Conservation (phyloP, 1,140 invertebrate species). For the Lanistes nyassanus region DNA sequence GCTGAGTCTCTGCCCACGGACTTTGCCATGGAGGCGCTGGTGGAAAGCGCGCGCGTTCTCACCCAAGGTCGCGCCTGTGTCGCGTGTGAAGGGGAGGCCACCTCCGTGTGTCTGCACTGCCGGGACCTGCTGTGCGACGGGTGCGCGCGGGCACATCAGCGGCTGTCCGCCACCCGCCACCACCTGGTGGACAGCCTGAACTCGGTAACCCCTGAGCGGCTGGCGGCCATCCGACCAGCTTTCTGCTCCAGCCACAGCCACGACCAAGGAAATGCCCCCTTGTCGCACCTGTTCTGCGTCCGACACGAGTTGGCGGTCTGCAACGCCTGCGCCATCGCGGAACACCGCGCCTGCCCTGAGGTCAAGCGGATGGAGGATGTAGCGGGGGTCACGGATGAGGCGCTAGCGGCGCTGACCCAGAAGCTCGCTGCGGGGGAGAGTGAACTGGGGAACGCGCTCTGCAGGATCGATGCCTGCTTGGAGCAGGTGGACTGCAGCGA, state of each 20-base stretch:
- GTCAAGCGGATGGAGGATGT: background rate
- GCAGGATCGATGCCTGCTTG: background rate
- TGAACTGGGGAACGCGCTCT: background rate
- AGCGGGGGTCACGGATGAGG: background rate
- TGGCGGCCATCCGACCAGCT: background rate
- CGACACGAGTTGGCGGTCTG: background rate
- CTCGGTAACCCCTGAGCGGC: background rate
- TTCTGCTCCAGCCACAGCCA: background rate
- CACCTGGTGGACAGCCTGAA: conserved; percentile 16
- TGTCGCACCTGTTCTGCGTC: background rate
- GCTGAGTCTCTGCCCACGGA: conserved; percentile 7
- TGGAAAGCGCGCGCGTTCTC: background rate
- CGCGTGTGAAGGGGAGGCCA: background rate
- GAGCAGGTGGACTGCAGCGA: background rate
- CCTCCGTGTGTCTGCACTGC: conserved; percentile 16
- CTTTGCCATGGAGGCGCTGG: conserved; percentile 13
- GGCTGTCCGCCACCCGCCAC: background rate
- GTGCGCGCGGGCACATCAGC: background rate
- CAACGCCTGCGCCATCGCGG: background rate
- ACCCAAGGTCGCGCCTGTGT: background rate
- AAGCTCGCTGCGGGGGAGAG: background rate
- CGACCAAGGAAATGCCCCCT: background rate
- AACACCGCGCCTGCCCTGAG: conserved; percentile 9
- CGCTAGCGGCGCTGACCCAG: background rate
- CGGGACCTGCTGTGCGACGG: background rate